These are phyloP conservation scores for Meloidogyne floridensis DNA, from an alignment of 1,140 invertebrate genomes.

Conservation along the genomic window DNA sequence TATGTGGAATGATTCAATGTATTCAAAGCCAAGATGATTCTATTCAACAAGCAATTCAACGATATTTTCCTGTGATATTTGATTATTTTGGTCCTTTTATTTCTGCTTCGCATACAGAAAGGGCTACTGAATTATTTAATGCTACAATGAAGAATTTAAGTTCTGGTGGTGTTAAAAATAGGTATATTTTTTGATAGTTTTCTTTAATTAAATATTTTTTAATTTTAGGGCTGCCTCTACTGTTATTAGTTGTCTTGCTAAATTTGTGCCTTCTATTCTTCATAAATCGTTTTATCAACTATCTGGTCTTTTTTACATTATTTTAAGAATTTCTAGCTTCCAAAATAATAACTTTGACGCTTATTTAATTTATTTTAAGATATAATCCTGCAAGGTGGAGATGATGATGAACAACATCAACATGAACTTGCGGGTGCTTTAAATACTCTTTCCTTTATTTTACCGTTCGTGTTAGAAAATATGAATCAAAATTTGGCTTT, in stretches of 20 bases:
- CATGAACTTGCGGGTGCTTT: slow-evolving; percentile 28
- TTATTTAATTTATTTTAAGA: slow-evolving; percentile 7
- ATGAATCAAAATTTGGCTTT: slow-evolving; percentile 21
- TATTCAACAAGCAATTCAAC: slow-evolving; percentile 33
- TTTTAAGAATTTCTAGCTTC: not conserved
- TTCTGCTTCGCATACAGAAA: slow-evolving; percentile 23
- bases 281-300: slow-evolving; percentile 42
- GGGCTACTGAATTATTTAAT: slow-evolving; percentile 35
- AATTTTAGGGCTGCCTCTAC: slow-evolving; percentile 27
- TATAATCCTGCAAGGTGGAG: slow-evolving; percentile 23
- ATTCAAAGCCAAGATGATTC: slow-evolving; percentile 36
- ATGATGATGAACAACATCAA: slow-evolving; percentile 36
- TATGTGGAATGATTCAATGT: slow-evolving; percentile 22
- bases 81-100: slow-evolving; percentile 24
- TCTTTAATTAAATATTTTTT: not conserved
- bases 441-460: slow-evolving; percentile 37
- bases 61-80: slow-evolving; percentile 30
- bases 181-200: not conserved
- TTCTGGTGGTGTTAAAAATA: slow-evolving; percentile 23
- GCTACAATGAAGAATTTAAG: slow-evolving; percentile 27
- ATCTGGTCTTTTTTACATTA: slow-evolving; percentile 3
- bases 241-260: slow-evolving; percentile 33
- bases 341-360: too few relatives aligned
- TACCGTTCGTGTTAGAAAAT: slow-evolving; percentile 32
- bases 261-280: slow-evolving; percentile 38